These are phyloP conservation scores for Podiceps cristatus DNA, from an alignment of 2,113 vertebrate genomes.

Conservation along the genomic window DNA sequence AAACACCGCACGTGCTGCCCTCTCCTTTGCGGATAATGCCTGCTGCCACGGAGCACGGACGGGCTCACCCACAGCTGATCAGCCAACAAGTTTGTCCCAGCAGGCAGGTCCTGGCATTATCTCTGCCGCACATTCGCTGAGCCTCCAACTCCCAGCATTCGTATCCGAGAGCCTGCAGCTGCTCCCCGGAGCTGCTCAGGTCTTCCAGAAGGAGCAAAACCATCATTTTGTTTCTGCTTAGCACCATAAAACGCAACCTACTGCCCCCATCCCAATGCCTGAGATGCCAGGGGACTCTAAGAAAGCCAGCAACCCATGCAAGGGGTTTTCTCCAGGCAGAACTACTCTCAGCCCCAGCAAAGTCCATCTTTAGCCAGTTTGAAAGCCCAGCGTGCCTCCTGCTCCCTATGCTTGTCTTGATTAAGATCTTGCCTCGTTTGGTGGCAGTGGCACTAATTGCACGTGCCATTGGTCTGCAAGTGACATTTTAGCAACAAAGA, in stretches of 20 bases:
- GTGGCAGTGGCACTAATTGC: neutral
- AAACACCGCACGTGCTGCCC: constrained; percentile 3
- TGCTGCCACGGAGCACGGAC: accelerated
- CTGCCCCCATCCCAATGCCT: neutral
- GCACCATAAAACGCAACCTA: neutral
- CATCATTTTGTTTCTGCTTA: neutral
- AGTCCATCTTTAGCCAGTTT: neutral
- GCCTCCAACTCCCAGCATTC: neutral
- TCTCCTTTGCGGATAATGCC: neutral
- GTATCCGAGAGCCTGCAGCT: neutral
- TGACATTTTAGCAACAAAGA: neutral
- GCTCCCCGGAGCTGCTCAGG: neutral
- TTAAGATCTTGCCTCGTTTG: neutral
- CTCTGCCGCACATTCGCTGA: accelerated
- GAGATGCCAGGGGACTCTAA: accelerated
- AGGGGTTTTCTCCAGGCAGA: neutral
- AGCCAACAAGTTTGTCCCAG: neutral
- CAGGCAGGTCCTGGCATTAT: neutral
- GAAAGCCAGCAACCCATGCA: neutral
- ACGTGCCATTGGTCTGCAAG: neutral
- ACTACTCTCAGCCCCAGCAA: neutral
- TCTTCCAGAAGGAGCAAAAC: neutral
- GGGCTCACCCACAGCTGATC: neutral
- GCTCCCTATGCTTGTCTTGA: neutral
- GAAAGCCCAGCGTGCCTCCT: neutral